Percentiles rank a stretch among this genome's conserved stretches.
Conservation (phyloP, 2,888 invertebrate genomes). For the Ariolimax columbianus region DNA sequence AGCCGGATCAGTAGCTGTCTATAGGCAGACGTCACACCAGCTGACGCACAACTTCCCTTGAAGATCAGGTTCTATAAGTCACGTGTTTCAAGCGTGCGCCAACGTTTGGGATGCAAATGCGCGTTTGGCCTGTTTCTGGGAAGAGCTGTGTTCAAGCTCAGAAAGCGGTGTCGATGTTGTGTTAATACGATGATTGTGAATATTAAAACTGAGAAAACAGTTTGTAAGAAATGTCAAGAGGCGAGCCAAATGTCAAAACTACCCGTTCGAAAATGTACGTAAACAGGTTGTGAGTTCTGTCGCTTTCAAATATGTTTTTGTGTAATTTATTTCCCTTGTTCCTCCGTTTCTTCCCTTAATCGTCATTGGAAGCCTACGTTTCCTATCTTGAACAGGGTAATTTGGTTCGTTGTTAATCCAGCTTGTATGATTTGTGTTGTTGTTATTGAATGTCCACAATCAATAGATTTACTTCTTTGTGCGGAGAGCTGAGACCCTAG, state of each 20-base stretch:
- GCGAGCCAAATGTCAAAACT: background rate
- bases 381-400: no score
- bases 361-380: no score
- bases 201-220: background rate
- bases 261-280: background rate
- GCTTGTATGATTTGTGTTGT: no score
- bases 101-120: background rate
- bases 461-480: no score
- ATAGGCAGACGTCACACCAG: background rate
- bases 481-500: no score
- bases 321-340: no score
- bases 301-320: background rate
- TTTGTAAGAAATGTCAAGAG: background rate
- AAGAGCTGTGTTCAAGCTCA: background rate
- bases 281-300: no score
- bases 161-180: background rate
- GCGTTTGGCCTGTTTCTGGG: background rate
- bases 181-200: background rate
- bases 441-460: no score
- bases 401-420: no score
- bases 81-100: constrained; percentile 12
- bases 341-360: no score
- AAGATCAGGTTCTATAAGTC: background rate
- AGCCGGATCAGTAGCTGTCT: constrained; percentile 13
- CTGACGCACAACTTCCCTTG: background rate